A percentile compares a stretch with the other conserved stretches of the same genome.
Conservation (phyloP, 2,888 invertebrate species). For the Bembecia ichneumoniformis region DNA sequence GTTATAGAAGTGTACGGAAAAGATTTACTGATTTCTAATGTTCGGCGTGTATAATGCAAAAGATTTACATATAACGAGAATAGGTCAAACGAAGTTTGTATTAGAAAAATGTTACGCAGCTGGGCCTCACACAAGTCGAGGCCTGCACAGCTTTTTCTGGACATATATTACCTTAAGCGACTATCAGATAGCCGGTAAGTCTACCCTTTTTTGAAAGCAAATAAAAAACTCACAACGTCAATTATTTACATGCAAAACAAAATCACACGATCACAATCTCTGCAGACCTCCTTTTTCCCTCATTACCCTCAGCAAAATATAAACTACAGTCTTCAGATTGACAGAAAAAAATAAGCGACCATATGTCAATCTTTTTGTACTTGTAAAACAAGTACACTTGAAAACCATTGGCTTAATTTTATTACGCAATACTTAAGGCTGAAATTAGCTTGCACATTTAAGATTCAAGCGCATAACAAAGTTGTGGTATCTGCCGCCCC, state of each 20-base stretch:
- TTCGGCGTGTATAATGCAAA: too few relatives aligned
- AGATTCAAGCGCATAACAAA: conserved; percentile 10
- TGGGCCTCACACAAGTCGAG: too few relatives aligned
- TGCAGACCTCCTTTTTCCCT: conserved; percentile 24
- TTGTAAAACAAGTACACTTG: conserved; percentile 1
- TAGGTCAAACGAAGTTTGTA: too few relatives aligned
- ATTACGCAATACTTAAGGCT: conserved; percentile 14
- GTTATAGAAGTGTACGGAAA: too few relatives aligned
- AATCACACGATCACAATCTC: conserved; percentile 18
- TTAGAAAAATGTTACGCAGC: too few relatives aligned
- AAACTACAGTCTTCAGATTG: conserved; percentile 32
- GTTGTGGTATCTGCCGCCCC: conserved; percentile 24
- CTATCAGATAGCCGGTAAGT: too few relatives aligned
- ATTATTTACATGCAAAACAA: conserved; percentile 16
- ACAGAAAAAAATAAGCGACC: conserved; percentile 30
- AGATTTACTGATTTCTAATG: too few relatives aligned
- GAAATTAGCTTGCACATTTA: conserved; percentile 8
- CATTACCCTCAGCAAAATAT: conserved; percentile 40
- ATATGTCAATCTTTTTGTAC: conserved; percentile 52
- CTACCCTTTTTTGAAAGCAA: too few relatives aligned
- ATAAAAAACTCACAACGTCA: neutral
- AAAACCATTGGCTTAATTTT: neutral
- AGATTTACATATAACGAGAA: too few relatives aligned
- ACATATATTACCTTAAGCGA: too few relatives aligned
- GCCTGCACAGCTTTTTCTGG: too few relatives aligned